Conservation (phyloP, 1,140 invertebrate genomes). For the Parasteatoda tepidariorum region DNA sequence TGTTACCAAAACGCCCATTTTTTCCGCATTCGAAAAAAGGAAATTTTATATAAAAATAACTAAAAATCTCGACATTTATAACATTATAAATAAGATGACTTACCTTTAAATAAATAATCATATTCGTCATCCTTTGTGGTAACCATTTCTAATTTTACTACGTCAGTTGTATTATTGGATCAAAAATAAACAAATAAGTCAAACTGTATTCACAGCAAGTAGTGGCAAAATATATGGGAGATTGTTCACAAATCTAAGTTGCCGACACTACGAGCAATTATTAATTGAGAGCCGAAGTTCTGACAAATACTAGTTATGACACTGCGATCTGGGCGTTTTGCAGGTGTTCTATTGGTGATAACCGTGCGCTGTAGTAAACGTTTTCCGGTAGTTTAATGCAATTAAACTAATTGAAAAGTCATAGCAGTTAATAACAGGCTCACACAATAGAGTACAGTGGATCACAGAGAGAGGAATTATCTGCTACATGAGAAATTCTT, state of each 20-base stretch:
- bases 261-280: no score
- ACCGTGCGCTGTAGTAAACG: constrained; percentile 42
- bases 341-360: constrained; percentile 50
- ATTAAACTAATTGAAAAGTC: constrained; percentile 37
- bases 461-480: not conserved
- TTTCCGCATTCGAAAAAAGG: no score
- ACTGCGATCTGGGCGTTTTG: constrained; percentile 56
- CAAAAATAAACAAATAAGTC: constrained; percentile 45
- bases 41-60: no score
- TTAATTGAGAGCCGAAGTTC: no score
- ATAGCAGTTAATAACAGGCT: not conserved
- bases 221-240: not conserved
- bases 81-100: constrained; percentile 66
- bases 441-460: not conserved
- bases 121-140: constrained; percentile 97
- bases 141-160: constrained; percentile 35
- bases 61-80: no score
- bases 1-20: no score
- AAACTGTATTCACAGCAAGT: not conserved
- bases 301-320: constrained; percentile 32
- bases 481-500: not conserved
- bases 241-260: no score
- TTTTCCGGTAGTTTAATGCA: constrained; percentile 37
- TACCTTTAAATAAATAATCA: constrained; percentile 99
- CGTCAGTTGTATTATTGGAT: constrained; percentile 25